Base-by-base conservation (phyloP, 2,113 vertebrate species). In the Tiliqua scincoides region DNA sequence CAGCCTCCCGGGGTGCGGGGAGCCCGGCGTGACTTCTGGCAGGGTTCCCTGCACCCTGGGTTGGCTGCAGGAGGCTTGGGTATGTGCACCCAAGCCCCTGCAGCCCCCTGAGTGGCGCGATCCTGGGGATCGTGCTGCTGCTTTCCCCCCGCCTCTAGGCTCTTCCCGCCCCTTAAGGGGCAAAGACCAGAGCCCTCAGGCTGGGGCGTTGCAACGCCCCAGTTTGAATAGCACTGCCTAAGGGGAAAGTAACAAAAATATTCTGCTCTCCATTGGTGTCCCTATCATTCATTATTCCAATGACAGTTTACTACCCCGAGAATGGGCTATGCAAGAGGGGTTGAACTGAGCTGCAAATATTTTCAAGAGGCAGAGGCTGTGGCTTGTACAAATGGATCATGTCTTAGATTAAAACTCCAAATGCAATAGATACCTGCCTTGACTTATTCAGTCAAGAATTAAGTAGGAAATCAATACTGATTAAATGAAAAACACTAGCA, bases 271-370 rank as follows among this genome's bases (percentile, higher is more conserved):
- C 80, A 82, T 92, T 86, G 83, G 78, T 91, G 80, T 93, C 35
- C 37, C 59, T 83, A 78, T 91, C 92, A 88, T 96, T 95, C 93
- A 94, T 95, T 95, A 95, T 93, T 95, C 92, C 92, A 85, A 91
- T 93, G 91, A 92, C 93, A 95, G 85, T 92, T 94, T 93, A 84
- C 92, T 97, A 94, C 89, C 89, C 90, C 90, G 91, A 95, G 93
- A 95, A 93, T 79, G 88, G 87, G 83, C 75, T 89, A 93, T 88
- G 94, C 94, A 96, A 96, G 89, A 89, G 92, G 78, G 73, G 91
- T 93, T 94, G 91, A 95, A 84, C 93, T 88, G 92, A 95, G 88
- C 63, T 95, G 92, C 83, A 92, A 90, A 90, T 94, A 90, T 52
- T 93, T 84, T 85, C 79, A 59, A 93, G 91, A 89, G 73, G 90